Conservation (phyloP, 2,888 invertebrate genomes). For the Heteromurus nitidus region DNA sequence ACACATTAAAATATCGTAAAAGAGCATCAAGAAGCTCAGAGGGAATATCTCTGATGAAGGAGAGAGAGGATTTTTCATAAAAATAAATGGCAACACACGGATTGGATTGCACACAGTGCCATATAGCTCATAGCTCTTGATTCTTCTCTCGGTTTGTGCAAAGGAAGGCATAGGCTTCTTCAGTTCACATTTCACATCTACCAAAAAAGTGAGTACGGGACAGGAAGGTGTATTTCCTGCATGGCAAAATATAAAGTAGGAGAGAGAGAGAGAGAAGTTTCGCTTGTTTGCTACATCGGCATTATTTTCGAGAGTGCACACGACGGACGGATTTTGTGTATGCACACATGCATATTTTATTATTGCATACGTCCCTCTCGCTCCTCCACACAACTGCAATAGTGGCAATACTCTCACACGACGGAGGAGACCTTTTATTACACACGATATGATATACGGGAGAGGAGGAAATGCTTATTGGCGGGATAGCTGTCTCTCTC, state of each 20-base stretch:
- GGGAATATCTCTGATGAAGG: slow-evolving; percentile 2
- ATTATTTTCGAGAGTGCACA: slow-evolving; percentile 39
- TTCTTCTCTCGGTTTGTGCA: not conserved
- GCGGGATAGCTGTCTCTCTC: slow-evolving; percentile 53
- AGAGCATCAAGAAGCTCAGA: not conserved
- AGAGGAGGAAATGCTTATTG: slow-evolving; percentile 50
- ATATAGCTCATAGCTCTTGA: slow-evolving; percentile 4
- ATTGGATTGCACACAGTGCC: not conserved
- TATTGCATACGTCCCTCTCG: slow-evolving; percentile 27
- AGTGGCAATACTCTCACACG: slow-evolving; percentile 10
- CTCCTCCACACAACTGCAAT: not conserved
- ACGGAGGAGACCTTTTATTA: not conserved
- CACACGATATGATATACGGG: slow-evolving; percentile 44
- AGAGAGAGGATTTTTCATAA: not conserved
- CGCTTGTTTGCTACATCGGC: slow-evolving; percentile 20
- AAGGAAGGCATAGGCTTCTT: not conserved
- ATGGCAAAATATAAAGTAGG: slow-evolving; percentile 39
- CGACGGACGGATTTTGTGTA: slow-evolving; percentile 42
- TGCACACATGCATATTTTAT: slow-evolving; percentile 57
- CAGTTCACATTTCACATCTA: not conserved
- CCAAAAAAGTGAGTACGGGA: slow-evolving; percentile 28
- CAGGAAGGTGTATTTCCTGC: slow-evolving; percentile 66
- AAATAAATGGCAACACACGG: not conserved
- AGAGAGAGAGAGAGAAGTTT: not conserved
- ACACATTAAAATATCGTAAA: not conserved